Conservation (phyloP, 2,888 invertebrate species). For the Enoplolaimus lenunculus region DNA sequence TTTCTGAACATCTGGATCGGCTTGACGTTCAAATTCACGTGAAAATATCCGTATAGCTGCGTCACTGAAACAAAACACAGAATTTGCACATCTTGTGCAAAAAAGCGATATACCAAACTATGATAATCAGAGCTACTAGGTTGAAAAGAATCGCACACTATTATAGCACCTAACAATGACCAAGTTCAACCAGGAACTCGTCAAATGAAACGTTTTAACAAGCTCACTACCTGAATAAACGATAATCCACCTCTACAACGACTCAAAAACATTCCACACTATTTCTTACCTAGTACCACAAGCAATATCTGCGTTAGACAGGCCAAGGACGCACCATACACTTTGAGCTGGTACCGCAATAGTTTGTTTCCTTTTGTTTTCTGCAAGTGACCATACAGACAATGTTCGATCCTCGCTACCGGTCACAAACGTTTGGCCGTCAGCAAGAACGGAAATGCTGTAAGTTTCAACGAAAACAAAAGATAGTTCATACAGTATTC, state of each 20-base stretch:
- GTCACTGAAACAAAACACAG: slow-evolving; percentile 13
- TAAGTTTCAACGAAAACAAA: no score
- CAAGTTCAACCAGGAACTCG: no score
- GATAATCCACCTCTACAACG: no score
- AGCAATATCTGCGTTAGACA: slow-evolving; percentile 75
- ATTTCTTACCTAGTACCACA: slow-evolving; percentile 57
- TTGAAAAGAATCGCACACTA: no score
- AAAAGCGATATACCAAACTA: neutral
- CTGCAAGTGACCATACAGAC: slow-evolving; percentile 58
- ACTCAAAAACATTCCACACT: no score
- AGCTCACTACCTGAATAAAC: no score
- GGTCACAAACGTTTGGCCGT: slow-evolving; percentile 54
- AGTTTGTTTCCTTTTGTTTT: slow-evolving; percentile 48
- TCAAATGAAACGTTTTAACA: no score
- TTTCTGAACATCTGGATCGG: slow-evolving; percentile 51
- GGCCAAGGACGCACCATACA: slow-evolving; percentile 67
- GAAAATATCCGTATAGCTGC: slow-evolving; percentile 65
- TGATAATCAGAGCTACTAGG: neutral
- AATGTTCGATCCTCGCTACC: slow-evolving; percentile 76
- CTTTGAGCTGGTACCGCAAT: slow-evolving; percentile 67
- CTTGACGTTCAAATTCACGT: slow-evolving; percentile 55
- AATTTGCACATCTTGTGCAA: neutral
- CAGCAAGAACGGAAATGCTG: neutral
- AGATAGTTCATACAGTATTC: no score
- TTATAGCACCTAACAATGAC: no score